Conservation (phyloP, 2,113 vertebrate genomes). For the Scophthalmus maximus region DNA sequence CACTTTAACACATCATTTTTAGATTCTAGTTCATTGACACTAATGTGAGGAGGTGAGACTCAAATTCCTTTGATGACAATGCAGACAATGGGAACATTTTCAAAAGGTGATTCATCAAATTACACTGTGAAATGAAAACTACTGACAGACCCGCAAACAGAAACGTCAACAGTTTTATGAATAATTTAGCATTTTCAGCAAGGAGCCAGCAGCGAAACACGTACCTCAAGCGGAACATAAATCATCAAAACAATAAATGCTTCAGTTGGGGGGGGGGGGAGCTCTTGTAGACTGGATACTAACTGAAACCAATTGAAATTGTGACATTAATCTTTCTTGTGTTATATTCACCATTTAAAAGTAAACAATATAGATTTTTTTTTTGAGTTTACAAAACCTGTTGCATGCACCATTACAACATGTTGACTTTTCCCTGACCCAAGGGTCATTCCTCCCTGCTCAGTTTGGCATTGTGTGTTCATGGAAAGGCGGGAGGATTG, state of each 20-base stretch:
- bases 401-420: background rate
- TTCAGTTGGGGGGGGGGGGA: slow-evolving; percentile 1
- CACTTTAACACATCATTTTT: background rate
- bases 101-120: background rate
- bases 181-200: background rate
- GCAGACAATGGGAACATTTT: background rate
- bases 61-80: background rate
- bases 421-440: background rate
- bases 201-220: background rate
- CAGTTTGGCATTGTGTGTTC: background rate
- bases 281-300: background rate
- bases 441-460: too few relatives aligned
- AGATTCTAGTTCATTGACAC: background rate
- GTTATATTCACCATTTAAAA: background rate
- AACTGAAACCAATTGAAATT: slow-evolving; percentile 8
- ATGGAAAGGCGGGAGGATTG: background rate
- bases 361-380: background rate
- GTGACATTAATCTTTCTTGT: background rate
- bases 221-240: background rate
- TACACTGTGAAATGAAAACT: background rate
- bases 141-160: background rate
- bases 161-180: background rate
- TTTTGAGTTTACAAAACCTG: background rate
- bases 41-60: too few relatives aligned
- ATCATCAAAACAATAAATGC: background rate